Base-by-base conservation (phyloP, 2,113 vertebrate genomes). In the Bujurquina vittata region DNA sequence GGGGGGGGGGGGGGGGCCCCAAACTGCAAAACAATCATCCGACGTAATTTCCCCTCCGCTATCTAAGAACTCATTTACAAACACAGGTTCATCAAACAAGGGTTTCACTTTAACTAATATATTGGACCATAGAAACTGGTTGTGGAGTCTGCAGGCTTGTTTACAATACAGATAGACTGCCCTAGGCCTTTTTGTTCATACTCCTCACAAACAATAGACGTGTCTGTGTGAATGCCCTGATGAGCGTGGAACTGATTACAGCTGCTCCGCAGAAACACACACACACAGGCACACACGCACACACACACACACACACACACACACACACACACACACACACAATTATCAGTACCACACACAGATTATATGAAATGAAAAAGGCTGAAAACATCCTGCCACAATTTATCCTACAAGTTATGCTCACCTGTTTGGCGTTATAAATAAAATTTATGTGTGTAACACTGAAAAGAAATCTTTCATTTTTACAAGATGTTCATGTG, bases 191-290 rank as follows among this genome's bases (percentile, higher is more conserved):
- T 77, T 55, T 76, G 83, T 79, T 84, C 58, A 74, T 74, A 79
- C 63, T 73, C 69, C 73, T 88, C 55, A 43, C 83, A 86, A 85
- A 92, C 90, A 92, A 90, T 84, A 76, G 90, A 54, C n/a, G 2
- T 56, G 69, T 81, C 77, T 86, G 43, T 67, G 69, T 67, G 17
- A 62, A 74, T 84, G 81, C 75, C 54, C 15, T 73, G 79, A 61
- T 43, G 76, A 83, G 69, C 60, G 11, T 82, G 59, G 60, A 91
- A 84, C 72, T 75, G 77, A 90, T 80, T 35, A 75, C 89, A 84
- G 75, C 77, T 88, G 89, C 80, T 84, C 62, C 55, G 33, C 72
- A 26, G 14, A 59, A 63, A 74, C 77, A 56, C 55, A 49, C 35
- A 74, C 10, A 54, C 17, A 20, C 3, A 26, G n/a, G n/a, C 77